These are phyloP conservation scores for Apodemia zela DNA, from an alignment of 2,888 invertebrate species.

Conservation along the genomic window DNA sequence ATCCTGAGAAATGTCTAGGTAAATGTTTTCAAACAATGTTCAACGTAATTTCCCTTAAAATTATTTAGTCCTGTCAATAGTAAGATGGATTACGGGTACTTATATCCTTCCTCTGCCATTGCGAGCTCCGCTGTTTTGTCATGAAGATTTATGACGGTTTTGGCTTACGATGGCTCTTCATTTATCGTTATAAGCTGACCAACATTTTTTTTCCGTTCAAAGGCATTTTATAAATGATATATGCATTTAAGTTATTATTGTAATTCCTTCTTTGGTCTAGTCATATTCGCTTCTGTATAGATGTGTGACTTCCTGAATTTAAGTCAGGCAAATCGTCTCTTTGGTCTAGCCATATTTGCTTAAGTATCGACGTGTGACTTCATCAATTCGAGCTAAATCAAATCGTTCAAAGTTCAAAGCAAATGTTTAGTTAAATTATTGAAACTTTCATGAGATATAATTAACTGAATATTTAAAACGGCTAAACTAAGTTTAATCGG, in stretches of 20 bases:
- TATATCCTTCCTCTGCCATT: slow-evolving; percentile 14
- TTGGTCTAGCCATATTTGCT: too few species aligned
- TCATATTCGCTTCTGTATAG: too few species aligned
- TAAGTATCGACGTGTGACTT: too few species aligned
- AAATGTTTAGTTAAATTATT: too few species aligned
- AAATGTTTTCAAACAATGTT: background rate
- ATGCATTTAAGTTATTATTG: background rate
- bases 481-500: too few species aligned
- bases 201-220: slow-evolving; percentile 8
- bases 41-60: background rate
- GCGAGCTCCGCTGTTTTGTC: slow-evolving; percentile 22
- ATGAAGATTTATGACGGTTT: slow-evolving; percentile 35
- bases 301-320: too few species aligned
- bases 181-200: slow-evolving; percentile 26
- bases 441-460: too few species aligned
- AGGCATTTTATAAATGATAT: slow-evolving; percentile 2
- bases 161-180: slow-evolving; percentile 29
- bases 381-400: too few species aligned
- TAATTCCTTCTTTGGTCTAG: too few species aligned
- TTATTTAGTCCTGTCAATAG: slow-evolving; percentile 22
- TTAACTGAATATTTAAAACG: too few species aligned
- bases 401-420: too few species aligned
- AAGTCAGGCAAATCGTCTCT: too few species aligned
- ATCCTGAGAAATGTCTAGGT: background rate
- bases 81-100: slow-evolving; percentile 20